phyloP scores from a whole-genome alignment of 2,888 invertebrate genomes.

The Ceraclea dissimilis region DNA sequence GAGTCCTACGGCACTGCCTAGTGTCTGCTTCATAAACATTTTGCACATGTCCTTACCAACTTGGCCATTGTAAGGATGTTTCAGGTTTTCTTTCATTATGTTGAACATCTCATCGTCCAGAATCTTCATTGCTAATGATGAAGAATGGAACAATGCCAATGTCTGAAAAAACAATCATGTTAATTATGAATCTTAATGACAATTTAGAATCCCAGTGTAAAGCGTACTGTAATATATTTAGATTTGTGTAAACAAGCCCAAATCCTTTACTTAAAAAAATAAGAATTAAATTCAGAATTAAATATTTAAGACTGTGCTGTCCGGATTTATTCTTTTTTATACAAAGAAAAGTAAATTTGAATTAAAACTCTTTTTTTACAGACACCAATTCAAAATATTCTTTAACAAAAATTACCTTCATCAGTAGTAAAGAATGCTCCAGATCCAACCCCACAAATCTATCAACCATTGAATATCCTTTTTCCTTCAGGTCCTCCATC shows the following conservation, averaged over 20 bases:
- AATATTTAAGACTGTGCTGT: too few species aligned
- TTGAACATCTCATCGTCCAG: constrained; percentile 12
- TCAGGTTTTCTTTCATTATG: constrained; percentile 8
- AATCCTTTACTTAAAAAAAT: background rate
- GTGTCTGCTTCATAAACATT: background rate
- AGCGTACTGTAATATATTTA: background rate
- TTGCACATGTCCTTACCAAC: background rate
- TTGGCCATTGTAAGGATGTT: constrained; percentile 20
- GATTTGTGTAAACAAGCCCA: background rate
- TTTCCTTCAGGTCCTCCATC: constrained; percentile 22
- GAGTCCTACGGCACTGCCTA: background rate
- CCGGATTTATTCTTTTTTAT: too few species aligned
- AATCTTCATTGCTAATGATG: constrained; percentile 19
- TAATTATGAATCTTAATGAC: too few species aligned
- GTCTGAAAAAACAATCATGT: constrained; percentile 18
- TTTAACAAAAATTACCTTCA: constrained; percentile 24
- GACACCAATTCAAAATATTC: too few species aligned
- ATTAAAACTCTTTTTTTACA: too few species aligned
- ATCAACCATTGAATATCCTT: constrained; percentile 19
- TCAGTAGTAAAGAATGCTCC: constrained; percentile 19
- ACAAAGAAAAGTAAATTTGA: too few species aligned
- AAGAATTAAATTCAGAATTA: too few species aligned
- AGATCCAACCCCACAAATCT: constrained; percentile 17
- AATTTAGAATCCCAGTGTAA: too few species aligned
- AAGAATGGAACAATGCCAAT: constrained; percentile 22